phyloP scores from a whole-genome alignment of 2,888 invertebrate species.

The Xylocampa areola region DNA sequence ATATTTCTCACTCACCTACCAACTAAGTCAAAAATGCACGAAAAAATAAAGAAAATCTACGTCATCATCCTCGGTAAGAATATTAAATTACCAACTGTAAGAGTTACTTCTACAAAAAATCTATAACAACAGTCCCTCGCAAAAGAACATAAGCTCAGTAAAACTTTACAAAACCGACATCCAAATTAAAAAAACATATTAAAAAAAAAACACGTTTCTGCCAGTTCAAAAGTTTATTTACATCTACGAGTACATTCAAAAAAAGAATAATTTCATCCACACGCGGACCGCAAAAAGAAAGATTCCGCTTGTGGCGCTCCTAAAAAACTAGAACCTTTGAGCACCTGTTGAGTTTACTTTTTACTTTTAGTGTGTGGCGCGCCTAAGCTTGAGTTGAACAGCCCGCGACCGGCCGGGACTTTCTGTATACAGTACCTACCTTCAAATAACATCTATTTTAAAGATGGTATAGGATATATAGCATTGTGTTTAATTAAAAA shows the following conservation, averaged over 20 bases:
- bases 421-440: conserved; percentile 28
- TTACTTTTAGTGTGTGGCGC: conserved; percentile 49
- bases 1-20: too few species aligned
- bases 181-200: neutral
- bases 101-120: too few species aligned
- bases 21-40: too few species aligned
- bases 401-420: too few species aligned
- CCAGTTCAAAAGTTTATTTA: conserved; percentile 37
- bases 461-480: neutral
- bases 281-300: conserved; percentile 50
- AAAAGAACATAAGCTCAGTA: neutral
- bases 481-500: conserved; percentile 19
- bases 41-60: too few species aligned
- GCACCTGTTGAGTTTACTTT: conserved; percentile 59
- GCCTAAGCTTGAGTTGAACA: conserved; percentile 40
- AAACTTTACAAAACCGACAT: neutral
- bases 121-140: too few species aligned
- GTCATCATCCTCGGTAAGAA: too few species aligned
- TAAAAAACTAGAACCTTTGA: conserved; percentile 56
- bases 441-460: conserved; percentile 31
- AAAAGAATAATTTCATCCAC: conserved; percentile 39
- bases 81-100: too few species aligned
- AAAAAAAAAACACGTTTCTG: conserved; percentile 7
- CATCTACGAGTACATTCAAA: conserved; percentile 27
- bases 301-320: conserved; percentile 47